phyloP scores from a whole-genome alignment of 2,113 vertebrate genomes.

The Macroglossus sobrinus region DNA sequence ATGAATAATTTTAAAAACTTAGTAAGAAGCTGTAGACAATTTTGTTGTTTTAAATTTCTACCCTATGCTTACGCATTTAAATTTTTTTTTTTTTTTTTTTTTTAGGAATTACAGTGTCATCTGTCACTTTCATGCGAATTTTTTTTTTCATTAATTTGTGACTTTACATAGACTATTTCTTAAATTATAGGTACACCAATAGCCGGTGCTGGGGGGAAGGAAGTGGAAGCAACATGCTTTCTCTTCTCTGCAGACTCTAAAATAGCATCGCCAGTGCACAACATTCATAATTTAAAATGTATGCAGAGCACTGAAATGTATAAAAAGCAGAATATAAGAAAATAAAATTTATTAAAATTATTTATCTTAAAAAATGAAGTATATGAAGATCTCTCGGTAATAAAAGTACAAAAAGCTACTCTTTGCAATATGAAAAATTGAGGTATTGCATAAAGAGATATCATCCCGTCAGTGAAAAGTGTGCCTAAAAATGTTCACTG shows the following conservation, averaged over 20 bases:
- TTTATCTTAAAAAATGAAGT: constrained; percentile 99
- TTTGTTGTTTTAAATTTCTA: constrained; percentile 87
- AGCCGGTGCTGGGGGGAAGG: constrained; percentile 91
- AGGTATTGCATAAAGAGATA: constrained; percentile 99
- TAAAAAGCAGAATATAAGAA: constrained; percentile 99
- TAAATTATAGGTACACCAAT: constrained; percentile 92
- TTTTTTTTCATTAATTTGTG: constrained; percentile 93
- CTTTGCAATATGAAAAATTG: constrained; percentile 99
- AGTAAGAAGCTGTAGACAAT: constrained; percentile 90
- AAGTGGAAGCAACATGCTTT: constrained; percentile 92
- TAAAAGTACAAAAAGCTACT: constrained; percentile 99
- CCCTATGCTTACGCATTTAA: constrained; percentile 84
- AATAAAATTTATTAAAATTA: constrained; percentile 99
- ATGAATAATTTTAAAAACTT: constrained; percentile 93
- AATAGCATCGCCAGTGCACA: constrained; percentile 96
- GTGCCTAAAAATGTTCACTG: constrained; percentile 99
- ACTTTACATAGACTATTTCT: constrained; percentile 92
- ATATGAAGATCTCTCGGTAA: constrained; percentile 99
- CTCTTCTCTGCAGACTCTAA: constrained; percentile 97
- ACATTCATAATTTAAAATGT: constrained; percentile 98
- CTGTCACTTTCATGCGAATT: constrained; percentile 89
- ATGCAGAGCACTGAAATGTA: constrained; percentile 99
- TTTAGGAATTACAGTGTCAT: constrained; percentile 87
- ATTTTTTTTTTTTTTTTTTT: constrained; percentile 52
- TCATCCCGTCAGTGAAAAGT: constrained; percentile 99